Percentiles rank a stretch among this genome's conserved stretches.
Conservation (phyloP, 2,113 vertebrate genomes). For the Galeopterus variegatus region DNA sequence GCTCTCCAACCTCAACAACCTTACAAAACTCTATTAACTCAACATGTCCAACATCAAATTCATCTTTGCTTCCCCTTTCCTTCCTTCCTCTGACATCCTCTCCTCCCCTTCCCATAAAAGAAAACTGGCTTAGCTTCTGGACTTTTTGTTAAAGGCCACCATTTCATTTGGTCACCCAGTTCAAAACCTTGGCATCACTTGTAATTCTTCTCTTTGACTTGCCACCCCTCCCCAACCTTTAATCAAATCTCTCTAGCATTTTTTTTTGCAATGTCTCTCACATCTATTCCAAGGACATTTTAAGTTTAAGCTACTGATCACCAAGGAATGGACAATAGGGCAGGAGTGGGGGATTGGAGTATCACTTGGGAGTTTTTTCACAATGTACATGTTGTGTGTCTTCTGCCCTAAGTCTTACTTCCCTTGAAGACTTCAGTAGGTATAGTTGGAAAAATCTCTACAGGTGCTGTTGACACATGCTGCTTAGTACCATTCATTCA, state of each 20-base stretch:
- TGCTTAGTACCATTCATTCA: not conserved
- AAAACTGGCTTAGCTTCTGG: not conserved
- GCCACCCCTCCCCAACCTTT: not conserved
- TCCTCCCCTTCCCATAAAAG: not conserved
- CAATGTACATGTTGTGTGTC: not conserved
- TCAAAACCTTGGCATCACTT: constrained; percentile 36
- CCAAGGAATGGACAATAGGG: not conserved
- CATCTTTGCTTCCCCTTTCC: not conserved
- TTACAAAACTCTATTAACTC: constrained; percentile 52
- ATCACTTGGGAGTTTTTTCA: constrained; percentile 6
- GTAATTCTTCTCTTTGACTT: constrained; percentile 37
- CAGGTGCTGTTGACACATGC: not conserved
- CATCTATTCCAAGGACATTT: not conserved
- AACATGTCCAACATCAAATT: not conserved
- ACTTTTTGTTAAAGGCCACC: not conserved
- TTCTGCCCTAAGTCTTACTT: not conserved
- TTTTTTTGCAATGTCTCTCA: not conserved
- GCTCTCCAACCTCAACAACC: not conserved
- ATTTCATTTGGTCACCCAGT: not conserved
- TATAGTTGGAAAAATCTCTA: not conserved
- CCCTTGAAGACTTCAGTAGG: not conserved
- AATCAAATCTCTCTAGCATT: not conserved
- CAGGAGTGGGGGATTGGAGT: not conserved
- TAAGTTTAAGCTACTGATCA: not conserved
- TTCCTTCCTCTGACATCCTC: not conserved